phyloP scores from a whole-genome alignment of 2,113 vertebrate genomes.

The Lycocorax pyrrhopterus region DNA sequence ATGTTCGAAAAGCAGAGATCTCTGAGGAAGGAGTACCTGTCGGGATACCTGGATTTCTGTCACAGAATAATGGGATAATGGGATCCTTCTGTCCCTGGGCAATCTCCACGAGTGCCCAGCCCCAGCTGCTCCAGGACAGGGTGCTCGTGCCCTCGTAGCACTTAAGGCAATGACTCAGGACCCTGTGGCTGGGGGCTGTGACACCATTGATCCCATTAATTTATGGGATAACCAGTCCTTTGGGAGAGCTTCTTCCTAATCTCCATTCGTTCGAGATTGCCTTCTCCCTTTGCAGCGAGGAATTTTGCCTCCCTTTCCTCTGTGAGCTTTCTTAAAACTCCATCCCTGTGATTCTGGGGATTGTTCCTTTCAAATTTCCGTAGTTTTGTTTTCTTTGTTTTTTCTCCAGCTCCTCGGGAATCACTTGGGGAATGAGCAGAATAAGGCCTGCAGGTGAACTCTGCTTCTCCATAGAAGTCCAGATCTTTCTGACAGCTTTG shows the following conservation, averaged over 20 bases:
- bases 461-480: not conserved
- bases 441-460: not conserved
- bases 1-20: not conserved
- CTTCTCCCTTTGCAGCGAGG: not conserved
- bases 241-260: constrained; percentile 13
- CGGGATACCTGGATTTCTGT: not conserved
- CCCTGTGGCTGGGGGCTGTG: not conserved
- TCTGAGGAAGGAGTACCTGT: not conserved
- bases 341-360: not conserved
- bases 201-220: not conserved
- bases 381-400: not conserved
- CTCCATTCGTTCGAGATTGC: not conserved
- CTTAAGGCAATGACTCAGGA: not conserved
- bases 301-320: not conserved
- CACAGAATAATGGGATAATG: not conserved
- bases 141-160: not conserved
- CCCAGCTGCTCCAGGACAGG: not conserved
- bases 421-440: not conserved
- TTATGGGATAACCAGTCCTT: not conserved
- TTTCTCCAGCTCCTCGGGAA: not conserved
- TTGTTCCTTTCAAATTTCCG: not conserved
- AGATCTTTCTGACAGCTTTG: not conserved
- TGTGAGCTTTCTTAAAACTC: not conserved
- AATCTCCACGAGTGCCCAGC: not conserved
- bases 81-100: not conserved